Percentiles rank a stretch among this genome's conserved stretches.
These are phyloP conservation scores for Phaethon lepturus DNA, from an alignment of 2,113 vertebrate species.

Conservation along the genomic window DNA sequence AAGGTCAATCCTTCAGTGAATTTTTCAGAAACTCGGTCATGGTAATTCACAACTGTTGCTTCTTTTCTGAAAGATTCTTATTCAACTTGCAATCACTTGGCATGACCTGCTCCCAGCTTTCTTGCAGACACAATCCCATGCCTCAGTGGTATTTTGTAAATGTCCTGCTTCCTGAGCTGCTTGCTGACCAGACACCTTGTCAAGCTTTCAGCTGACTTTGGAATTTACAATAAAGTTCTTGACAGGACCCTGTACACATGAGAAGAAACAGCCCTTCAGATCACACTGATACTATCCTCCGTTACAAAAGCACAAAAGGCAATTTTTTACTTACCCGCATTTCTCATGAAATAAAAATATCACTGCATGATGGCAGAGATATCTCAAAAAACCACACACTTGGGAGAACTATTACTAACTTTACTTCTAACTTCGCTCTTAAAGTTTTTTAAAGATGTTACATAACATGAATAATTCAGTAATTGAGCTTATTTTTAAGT, in stretches of 20 bases:
- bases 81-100: neutral
- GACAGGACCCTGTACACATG: neutral
- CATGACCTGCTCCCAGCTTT: neutral
- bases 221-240: neutral
- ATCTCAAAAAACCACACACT: neutral
- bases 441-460: conserved; percentile 22
- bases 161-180: neutral
- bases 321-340: neutral
- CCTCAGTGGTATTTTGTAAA: neutral
- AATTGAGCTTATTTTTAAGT: conserved; percentile 57
- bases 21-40: neutral
- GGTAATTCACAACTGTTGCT: neutral
- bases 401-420: neutral
- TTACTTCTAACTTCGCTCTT: neutral
- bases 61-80: neutral
- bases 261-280: neutral
- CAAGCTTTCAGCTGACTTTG: neutral
- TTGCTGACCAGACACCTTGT: neutral
- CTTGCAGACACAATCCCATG: neutral
- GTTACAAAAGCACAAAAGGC: neutral
- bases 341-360: neutral
- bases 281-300: neutral
- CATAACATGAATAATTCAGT: conserved; percentile 34
- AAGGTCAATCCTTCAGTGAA: neutral
- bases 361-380: neutral